Base-by-base conservation (phyloP, 2,797 vertebrate genomes). In the Nannoperca obscura region DNA sequence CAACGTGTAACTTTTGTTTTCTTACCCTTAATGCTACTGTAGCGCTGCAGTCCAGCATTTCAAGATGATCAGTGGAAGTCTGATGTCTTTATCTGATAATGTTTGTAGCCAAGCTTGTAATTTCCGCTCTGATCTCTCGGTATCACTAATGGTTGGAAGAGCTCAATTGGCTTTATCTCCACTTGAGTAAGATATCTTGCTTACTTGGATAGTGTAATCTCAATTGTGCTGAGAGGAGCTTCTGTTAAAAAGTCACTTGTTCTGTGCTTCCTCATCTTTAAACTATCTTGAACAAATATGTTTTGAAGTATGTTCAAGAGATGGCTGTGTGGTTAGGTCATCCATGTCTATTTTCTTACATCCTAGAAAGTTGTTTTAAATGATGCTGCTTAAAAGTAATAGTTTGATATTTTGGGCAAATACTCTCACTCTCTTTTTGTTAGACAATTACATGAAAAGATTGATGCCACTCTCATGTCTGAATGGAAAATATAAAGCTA, bases 71-170 rank as follows among this genome's bases (percentile, higher is more conserved):
- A 63, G 82, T 76, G 67, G 73, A 86, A 81, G 82, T 20, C 38
- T 13, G 38, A 54, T 60, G 74, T 83, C 57, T 90, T 82, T 78
- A 88, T 92, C 91, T 90, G 86, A 92, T 89, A 65, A 69, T 54
- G 81, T 55, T 81, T 2, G 78, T 69, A 79, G 86, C 72, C 79
- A 91, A 82, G 79, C 88, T 63, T 91, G 89, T 92, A 85, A 91
- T 94, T 91, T 89, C 68, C 42, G 3, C 49, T 81, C 66, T 89
- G 85, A 89, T 92, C 85, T 83, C 40, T 82, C 64, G 78, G 87
- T 88, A 88, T 90, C 84, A 47, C 78, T 78, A 71, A 85, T 85
- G 59, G 68, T 62, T 80, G 71, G 70, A 70, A 68, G 52, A 73
- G 73, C 76, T 88, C 83, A 70, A 27, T 80, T 76, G 53, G 50